Evolutionary conservation across 2,888 invertebrate species (phyloP).

Genomic region (Amblyjoppa fuscipennis): DNA sequence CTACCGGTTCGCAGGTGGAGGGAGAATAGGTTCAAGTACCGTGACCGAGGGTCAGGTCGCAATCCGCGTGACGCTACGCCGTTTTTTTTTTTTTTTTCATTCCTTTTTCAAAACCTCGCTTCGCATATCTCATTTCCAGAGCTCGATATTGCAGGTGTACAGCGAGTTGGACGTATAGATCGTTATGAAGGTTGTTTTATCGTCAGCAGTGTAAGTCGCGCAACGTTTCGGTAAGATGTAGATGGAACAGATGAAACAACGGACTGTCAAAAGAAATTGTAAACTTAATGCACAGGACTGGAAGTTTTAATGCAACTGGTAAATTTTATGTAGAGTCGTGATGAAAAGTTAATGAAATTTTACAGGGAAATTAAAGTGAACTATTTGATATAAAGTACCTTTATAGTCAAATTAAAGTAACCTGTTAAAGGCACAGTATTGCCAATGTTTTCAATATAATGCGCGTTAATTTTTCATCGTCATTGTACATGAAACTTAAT

Average conservation of each 20-base stretch:
- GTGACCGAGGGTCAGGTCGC: conserved; percentile 76
- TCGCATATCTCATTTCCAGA: conserved; percentile 36
- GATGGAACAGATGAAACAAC: not conserved
- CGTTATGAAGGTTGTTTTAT: not conserved
- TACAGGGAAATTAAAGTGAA: no score
- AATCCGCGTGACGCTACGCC: conserved; percentile 64
- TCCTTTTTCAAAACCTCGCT: conserved; percentile 29
- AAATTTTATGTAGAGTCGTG: no score
- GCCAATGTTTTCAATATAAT: no score
- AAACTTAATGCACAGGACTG: no score
- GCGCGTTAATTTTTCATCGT: no score
- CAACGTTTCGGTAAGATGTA: not conserved
- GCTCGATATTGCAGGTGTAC: conserved; percentile 24
- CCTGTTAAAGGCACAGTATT: no score
- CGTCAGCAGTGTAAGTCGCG: not conserved
- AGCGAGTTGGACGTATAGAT: conserved; percentile 34
- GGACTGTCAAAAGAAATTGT: no score
- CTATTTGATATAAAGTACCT: no score
- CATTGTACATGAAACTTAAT: no score
- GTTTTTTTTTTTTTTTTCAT: conserved; percentile 67
- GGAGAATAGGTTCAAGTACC: conserved; percentile 70
- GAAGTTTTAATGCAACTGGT: no score
- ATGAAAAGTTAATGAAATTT: no score
- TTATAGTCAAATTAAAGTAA: no score
- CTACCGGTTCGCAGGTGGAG: conserved; percentile 59